Evolutionary conservation across 2,113 vertebrate species (phyloP).

Genomic region (Oreochromis niloticus): DNA sequence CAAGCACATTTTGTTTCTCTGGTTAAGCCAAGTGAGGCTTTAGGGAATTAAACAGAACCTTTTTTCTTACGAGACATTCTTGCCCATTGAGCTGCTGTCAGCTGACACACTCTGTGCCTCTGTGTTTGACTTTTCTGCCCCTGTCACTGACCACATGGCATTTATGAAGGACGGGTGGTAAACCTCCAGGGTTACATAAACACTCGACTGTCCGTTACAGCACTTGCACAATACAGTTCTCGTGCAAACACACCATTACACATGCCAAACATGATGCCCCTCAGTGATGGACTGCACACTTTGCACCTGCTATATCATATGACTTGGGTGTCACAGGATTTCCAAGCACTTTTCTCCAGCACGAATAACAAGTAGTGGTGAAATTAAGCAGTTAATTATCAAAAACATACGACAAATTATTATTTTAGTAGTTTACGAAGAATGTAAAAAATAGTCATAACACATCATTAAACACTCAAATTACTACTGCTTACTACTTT

Average conservation of each 20-base stretch:
- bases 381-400: neutral
- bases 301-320: constrained; percentile 27
- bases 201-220: neutral
- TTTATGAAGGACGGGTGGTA: neutral
- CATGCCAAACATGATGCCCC: neutral
- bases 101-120: neutral
- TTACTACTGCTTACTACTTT: neutral
- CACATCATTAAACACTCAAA: neutral
- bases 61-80: neutral
- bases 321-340: neutral
- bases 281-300: neutral
- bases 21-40: neutral
- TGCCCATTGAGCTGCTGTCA: constrained; percentile 1
- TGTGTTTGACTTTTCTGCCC: neutral
- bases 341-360: neutral
- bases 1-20: neutral
- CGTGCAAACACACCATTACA: constrained; percentile 3
- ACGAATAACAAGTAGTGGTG: neutral
- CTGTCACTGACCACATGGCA: neutral
- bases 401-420: neutral
- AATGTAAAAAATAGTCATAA: neutral
- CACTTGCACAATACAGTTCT: neutral
- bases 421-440: neutral
- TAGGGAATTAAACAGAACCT: neutral
- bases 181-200: constrained; percentile 21